phyloP scores from a whole-genome alignment of 2,113 vertebrate species.

The Siniperca chuatsi region DNA sequence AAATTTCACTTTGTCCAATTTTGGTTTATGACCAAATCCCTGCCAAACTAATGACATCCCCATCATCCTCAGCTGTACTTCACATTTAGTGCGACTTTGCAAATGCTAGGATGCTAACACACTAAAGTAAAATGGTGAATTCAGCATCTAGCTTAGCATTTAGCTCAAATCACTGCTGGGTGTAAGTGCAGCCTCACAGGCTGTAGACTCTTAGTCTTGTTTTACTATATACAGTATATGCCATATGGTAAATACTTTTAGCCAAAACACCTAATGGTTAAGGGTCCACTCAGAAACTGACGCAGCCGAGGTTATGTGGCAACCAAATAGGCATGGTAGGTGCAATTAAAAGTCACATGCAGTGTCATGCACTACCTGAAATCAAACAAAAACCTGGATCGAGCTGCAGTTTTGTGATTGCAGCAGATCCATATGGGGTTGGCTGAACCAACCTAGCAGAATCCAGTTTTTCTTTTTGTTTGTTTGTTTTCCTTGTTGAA shows the following conservation, averaged over 20 bases:
- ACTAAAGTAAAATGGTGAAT: background rate
- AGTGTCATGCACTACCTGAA: slow-evolving; percentile 34
- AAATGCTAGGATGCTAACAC: background rate
- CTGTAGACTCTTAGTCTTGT: background rate
- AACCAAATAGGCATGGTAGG: background rate
- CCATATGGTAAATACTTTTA: background rate
- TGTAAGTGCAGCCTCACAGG: background rate
- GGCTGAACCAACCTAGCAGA: background rate
- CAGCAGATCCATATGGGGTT: slow-evolving; percentile 20
- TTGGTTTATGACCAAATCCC: background rate
- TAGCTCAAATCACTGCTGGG: background rate
- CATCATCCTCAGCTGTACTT: background rate
- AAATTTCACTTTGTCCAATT: background rate
- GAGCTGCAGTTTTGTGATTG: slow-evolving; percentile 34
- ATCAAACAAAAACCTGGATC: slow-evolving; percentile 36
- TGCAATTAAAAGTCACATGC: slow-evolving; percentile 15
- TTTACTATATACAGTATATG: background rate
- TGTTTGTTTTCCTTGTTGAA: slow-evolving; percentile 44
- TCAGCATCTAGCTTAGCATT: background rate
- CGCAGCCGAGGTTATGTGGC: background rate
- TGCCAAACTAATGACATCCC: background rate
- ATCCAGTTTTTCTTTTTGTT: slow-evolving; percentile 45
- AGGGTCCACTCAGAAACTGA: background rate
- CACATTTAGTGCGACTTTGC: background rate
- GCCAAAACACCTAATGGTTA: background rate